Evolutionary conservation across 2,888 invertebrate genomes (phyloP).

Genomic region (Patella caerulea): DNA sequence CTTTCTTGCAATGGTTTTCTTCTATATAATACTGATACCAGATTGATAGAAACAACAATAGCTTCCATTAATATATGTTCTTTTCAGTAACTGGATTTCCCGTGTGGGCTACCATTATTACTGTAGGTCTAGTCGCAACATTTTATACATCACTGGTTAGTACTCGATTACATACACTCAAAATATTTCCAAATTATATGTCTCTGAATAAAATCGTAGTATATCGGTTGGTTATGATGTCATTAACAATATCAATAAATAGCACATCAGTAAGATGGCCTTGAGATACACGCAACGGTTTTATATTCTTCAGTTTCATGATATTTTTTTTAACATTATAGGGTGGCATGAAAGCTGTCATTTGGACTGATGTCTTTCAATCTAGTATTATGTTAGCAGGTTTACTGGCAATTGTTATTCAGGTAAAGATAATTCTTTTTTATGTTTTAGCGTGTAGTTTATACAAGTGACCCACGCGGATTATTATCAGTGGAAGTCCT

Average conservation of each 20-base stretch:
- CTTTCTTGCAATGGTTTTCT: too few relatives aligned
- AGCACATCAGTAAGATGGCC: too few relatives aligned
- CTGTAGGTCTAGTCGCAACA: conserved; percentile 88
- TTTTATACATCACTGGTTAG: conserved; percentile 90
- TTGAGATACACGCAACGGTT: too few relatives aligned
- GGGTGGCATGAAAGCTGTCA: conserved; percentile 72
- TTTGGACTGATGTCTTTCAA: conserved; percentile 72
- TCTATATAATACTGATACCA: too few relatives aligned
- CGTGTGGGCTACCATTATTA: conserved; percentile 83
- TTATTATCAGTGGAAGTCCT: too few relatives aligned
- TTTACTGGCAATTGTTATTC: conserved; percentile 64
- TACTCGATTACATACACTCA: conserved; percentile 35
- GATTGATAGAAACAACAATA: too few relatives aligned
- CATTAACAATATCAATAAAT: too few relatives aligned
- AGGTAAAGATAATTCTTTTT: conserved; percentile 38
- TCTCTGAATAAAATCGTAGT: too few relatives aligned
- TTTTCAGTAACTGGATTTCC: conserved; percentile 86
- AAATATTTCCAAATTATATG: too few relatives aligned
- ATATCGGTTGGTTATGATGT: too few relatives aligned
- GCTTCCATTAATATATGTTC: not conserved
- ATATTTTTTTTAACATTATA: conserved; percentile 32
- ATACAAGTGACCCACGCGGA: too few relatives aligned
- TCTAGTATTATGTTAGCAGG: conserved; percentile 67
- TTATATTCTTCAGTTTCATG: not conserved
- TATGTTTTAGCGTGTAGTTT: too few relatives aligned